Conservation (phyloP, 2,113 vertebrate species). For the Engystomops pustulosus region DNA sequence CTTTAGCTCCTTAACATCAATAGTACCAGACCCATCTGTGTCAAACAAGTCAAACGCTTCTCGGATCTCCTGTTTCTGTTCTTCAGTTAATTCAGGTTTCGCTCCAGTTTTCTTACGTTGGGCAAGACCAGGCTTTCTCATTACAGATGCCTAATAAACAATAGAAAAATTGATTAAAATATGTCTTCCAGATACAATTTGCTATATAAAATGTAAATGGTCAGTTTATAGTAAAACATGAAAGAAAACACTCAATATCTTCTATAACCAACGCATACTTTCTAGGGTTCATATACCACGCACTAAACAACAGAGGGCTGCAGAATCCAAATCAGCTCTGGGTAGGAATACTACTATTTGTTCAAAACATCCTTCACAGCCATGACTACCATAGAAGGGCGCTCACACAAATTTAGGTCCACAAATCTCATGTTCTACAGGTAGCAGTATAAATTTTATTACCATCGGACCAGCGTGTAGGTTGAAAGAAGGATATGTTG, state of each 20-base stretch:
- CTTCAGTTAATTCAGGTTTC: constrained; percentile 86
- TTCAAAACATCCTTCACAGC: too few relatives aligned
- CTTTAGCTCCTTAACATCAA: constrained; percentile 93
- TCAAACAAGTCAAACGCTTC: constrained; percentile 94
- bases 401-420: background rate
- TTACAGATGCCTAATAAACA: constrained; percentile 78
- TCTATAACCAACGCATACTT: too few relatives aligned
- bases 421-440: background rate
- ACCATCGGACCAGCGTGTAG: background rate
- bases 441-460: background rate
- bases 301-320: too few relatives aligned
- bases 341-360: too few relatives aligned
- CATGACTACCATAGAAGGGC: background rate
- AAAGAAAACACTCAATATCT: too few relatives aligned
- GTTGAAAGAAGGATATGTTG: background rate
- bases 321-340: too few relatives aligned
- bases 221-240: too few relatives aligned
- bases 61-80: constrained; percentile 90
- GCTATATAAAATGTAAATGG: too few relatives aligned
- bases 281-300: too few relatives aligned
- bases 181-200: too few relatives aligned
- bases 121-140: constrained; percentile 69
- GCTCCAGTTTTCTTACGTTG: constrained; percentile 77
- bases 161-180: too few relatives aligned
- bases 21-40: constrained; percentile 85